A percentile compares a stretch with the other conserved stretches of the same genome.
Evolutionary conservation across 92 coral and sea anemone genomes (phyloP).

Genomic region (Epizoanthus rinbou): DNA sequence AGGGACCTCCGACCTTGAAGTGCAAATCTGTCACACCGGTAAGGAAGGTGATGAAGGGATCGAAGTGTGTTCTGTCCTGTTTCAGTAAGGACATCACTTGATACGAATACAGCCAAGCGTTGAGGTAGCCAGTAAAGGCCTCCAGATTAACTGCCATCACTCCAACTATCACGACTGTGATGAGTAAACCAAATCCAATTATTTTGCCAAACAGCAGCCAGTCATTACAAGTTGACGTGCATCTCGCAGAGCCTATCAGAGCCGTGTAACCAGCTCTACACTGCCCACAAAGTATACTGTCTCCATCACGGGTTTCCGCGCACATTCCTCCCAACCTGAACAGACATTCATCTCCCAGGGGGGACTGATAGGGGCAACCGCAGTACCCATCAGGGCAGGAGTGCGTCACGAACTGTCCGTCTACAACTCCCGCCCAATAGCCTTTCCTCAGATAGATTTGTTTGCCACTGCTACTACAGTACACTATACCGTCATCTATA

Average conservation of each 20-base stretch:
- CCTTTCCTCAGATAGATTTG: conserved; percentile 66
- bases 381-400: conserved; percentile 82
- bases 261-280: conserved; percentile 66
- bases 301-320: conserved; percentile 46
- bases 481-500: conserved; percentile 60
- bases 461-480: conserved; percentile 57
- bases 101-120: conserved; percentile 92
- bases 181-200: conserved; percentile 41
- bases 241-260: conserved; percentile 63
- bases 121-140: conserved; percentile 84
- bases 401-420: conserved; percentile 56
- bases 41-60: conserved; percentile 71
- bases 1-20: conserved; percentile 51
- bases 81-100: conserved; percentile 74
- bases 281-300: conserved; percentile 77
- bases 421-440: conserved; percentile 91
- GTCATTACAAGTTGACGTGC: conserved; percentile 57
- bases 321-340: conserved; percentile 44
- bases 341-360: neutral
- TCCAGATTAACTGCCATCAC: conserved; percentile 76
- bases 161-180: conserved; percentile 58
- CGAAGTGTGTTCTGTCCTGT: conserved; percentile 64
- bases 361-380: conserved; percentile 13
- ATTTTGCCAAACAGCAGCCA: conserved; percentile 57
- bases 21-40: conserved; percentile 69